Percentiles rank a stretch among this genome's conserved stretches.
These are phyloP conservation scores for Galaxea fascicularis DNA, from an alignment of 92 coral and sea anemone species.

Conservation along the genomic window DNA sequence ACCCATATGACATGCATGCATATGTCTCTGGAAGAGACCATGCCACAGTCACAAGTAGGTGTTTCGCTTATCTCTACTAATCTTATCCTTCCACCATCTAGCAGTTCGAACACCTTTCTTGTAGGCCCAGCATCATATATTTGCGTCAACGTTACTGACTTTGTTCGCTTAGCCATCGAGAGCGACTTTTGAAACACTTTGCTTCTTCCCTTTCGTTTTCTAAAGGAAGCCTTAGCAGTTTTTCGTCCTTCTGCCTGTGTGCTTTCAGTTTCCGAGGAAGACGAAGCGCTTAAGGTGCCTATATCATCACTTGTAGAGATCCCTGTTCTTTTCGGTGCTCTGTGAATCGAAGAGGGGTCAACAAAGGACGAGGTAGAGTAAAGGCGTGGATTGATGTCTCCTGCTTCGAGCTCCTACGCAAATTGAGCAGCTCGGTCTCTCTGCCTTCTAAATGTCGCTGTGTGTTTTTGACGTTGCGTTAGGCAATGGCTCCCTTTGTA, in stretches of 20 bases:
- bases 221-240: conserved; percentile 27
- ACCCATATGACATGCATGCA: conserved; percentile 74
- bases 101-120: conserved; percentile 68
- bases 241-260: not conserved
- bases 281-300: too few species aligned
- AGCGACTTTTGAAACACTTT: conserved; percentile 44
- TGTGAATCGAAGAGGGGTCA: too few species aligned
- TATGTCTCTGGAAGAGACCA: conserved; percentile 61
- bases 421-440: too few species aligned
- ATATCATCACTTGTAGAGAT: too few species aligned
- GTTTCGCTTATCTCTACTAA: conserved; percentile 74
- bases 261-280: too few species aligned
- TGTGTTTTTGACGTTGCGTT: too few species aligned
- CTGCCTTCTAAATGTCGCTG: too few species aligned
- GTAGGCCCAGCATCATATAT: conserved; percentile 64
- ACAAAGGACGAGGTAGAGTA: too few species aligned
- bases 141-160: conserved; percentile 51
- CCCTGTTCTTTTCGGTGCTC: too few species aligned
- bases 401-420: too few species aligned
- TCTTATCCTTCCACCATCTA: conserved; percentile 54
- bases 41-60: conserved; percentile 62
- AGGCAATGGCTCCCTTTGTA: too few species aligned
- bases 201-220: conserved; percentile 41
- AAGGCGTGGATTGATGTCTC: too few species aligned
- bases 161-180: conserved; percentile 54